Base-by-base conservation (phyloP, 2,888 invertebrate species). In the Boloria euphrosyne region DNA sequence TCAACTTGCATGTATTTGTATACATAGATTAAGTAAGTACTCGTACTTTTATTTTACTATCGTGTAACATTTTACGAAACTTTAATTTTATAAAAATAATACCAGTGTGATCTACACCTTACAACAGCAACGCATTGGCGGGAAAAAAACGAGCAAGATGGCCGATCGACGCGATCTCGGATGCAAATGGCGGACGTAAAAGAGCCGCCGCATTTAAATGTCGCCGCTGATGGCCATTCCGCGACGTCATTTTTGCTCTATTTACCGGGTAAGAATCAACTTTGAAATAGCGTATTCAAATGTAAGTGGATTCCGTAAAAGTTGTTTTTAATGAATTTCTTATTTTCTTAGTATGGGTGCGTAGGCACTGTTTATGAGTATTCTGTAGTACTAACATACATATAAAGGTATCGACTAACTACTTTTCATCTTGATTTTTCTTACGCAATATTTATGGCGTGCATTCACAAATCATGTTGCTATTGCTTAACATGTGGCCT, bases 181-280 rank as follows among this genome's bases (percentile, higher is more conserved):
- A 90, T 90, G 90, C 90, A 90, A 90, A 90, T 90, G 85, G 83
- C 81, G 79, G 79, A 71, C 75, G 80, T 83, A 86, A 90, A 90
- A 84, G 89, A 81, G 81, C 88, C 89, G 89, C 87, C 87, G 80
- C 86, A 89, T 90, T 89, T 87, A 86, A 87, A 89, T 88, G 89
- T 90, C 89, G 82, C 84, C 74, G 80, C 77, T 82, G 86, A 83
- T 78, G 80, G 77, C 79, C 80, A 80, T 77, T 76, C 76, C 71
- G 70, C 73, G 75, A 76, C 78, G 78, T 78, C 79, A 80, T 78
- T 86, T 88, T 90, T 90, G 84, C 80, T 89, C 87, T 89, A 86
- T 90, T 90, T 89, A 84, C 80, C 66, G 71, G 58, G 62, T 68
- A 72, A 61, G 71, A 71, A 66, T 71, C 72, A 71, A 73, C 67